These are phyloP conservation scores for Andrena flavipes DNA, from an alignment of 2,888 invertebrate genomes.

Conservation along the genomic window DNA sequence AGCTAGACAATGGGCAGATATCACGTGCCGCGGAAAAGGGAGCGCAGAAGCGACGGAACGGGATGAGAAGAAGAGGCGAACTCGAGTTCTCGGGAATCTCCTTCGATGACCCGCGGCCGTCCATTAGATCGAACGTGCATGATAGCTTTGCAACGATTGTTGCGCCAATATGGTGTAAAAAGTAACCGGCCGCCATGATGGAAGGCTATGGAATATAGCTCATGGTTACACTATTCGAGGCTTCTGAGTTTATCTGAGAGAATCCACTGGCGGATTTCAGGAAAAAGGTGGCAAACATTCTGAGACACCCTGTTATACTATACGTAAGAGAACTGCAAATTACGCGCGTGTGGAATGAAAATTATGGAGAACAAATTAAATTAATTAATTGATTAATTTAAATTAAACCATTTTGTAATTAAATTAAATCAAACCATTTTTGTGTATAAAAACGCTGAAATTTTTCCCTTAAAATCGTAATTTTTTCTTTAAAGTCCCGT, in stretches of 20 bases:
- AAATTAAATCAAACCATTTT: too few species aligned
- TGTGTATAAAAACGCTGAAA: too few species aligned
- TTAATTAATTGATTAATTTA: too few species aligned
- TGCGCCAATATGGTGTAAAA: constrained; percentile 35
- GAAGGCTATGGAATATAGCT: not conserved
- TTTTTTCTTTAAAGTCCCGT: too few species aligned
- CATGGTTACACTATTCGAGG: not conserved
- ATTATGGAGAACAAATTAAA: too few species aligned
- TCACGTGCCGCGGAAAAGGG: constrained; percentile 38
- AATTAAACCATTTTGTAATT: too few species aligned
- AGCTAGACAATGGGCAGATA: constrained; percentile 62
- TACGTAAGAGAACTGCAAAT: too few species aligned
- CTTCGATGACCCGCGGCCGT: constrained; percentile 55
- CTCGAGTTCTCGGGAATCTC: constrained; percentile 27
- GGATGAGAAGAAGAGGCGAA: constrained; percentile 27
- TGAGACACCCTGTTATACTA: too few species aligned
- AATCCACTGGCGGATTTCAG: too few species aligned
- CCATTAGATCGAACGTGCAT: constrained; percentile 63
- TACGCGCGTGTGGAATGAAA: too few species aligned
- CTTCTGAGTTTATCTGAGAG: not conserved
- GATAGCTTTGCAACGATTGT: constrained; percentile 62
- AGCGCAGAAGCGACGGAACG: constrained; percentile 40
- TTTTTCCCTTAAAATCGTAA: too few species aligned
- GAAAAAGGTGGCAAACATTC: too few species aligned
- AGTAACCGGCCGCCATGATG: constrained; percentile 9